Evolutionary conservation across 2,888 invertebrate genomes (phyloP).

Genomic region (Acholoe squamosa): DNA sequence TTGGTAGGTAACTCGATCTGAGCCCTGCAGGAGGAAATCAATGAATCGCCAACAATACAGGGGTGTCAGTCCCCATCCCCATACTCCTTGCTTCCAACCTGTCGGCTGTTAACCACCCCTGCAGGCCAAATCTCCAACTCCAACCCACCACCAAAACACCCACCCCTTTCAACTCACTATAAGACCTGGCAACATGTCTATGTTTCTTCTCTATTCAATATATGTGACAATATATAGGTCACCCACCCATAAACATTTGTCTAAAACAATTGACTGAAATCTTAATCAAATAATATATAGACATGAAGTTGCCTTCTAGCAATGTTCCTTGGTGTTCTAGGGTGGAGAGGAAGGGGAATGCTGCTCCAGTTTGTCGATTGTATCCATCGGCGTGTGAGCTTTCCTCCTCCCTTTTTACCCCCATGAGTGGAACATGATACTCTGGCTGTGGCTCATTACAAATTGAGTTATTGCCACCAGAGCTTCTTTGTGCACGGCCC

Average conservation of each 20-base stretch:
- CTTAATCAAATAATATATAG: background rate
- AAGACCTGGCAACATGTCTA: background rate
- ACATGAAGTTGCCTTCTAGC: too few relatives aligned
- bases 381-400: background rate
- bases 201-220: background rate
- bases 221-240: too few relatives aligned
- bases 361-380: background rate
- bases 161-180: background rate
- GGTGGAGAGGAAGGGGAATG: background rate
- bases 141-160: too few relatives aligned
- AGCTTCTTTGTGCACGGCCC: slow-evolving; percentile 36
- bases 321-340: background rate
- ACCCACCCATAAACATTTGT: too few relatives aligned
- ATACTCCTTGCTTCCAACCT: background rate
- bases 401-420: background rate
- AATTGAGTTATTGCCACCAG: slow-evolving; percentile 46
- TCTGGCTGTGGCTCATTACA: slow-evolving; percentile 48
- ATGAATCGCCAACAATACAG: slow-evolving; percentile 44
- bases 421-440: slow-evolving; percentile 24
- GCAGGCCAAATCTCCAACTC: background rate
- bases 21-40: slow-evolving; percentile 53
- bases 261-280: background rate
- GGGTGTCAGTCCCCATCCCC: background rate
- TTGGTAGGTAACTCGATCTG: slow-evolving; percentile 51
- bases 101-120: background rate